Evolutionary conservation across 2,797 vertebrate species (phyloP).

Genomic region (Anguilla obscura): DNA sequence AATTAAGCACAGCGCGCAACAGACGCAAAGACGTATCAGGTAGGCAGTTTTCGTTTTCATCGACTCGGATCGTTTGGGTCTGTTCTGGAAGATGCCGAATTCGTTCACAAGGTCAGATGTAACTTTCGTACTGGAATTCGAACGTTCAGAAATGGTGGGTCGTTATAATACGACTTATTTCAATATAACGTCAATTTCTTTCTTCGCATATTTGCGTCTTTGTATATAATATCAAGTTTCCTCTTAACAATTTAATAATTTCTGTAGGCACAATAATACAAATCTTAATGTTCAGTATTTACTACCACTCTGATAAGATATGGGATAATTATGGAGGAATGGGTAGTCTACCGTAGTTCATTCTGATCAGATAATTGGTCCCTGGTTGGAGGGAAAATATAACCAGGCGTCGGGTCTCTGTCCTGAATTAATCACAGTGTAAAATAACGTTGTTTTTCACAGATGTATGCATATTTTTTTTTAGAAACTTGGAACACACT

Average conservation of each 20-base stretch:
- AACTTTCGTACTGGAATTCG: slow-evolving; percentile 17
- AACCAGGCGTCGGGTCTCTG: neutral
- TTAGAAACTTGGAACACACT: neutral
- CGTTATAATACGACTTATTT: slow-evolving; percentile 9
- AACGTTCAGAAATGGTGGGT: slow-evolving; percentile 21
- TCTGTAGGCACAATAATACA: neutral
- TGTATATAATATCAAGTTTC: neutral
- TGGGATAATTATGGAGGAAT: slow-evolving; percentile 4
- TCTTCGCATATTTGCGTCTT: neutral
- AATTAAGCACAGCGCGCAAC: slow-evolving; percentile 4
- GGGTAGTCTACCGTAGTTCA: slow-evolving; percentile 6
- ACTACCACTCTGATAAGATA: neutral
- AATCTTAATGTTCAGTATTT: neutral
- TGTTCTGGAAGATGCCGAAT: slow-evolving; percentile 9
- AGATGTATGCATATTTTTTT: neutral
- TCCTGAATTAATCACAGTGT: slow-evolving; percentile 7
- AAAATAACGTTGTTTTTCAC: neutral
- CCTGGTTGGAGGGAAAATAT: slow-evolving; percentile 15
- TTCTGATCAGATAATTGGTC: slow-evolving; percentile 22
- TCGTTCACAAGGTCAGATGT: slow-evolving; percentile 28
- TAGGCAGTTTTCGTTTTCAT: slow-evolving; percentile 18
- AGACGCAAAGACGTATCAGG: slow-evolving; percentile 18
- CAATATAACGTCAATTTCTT: neutral
- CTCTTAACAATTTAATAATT: neutral
- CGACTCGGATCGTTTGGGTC: neutral